Base-by-base conservation (phyloP, 2,888 invertebrate species). In the Netelia virgata region DNA sequence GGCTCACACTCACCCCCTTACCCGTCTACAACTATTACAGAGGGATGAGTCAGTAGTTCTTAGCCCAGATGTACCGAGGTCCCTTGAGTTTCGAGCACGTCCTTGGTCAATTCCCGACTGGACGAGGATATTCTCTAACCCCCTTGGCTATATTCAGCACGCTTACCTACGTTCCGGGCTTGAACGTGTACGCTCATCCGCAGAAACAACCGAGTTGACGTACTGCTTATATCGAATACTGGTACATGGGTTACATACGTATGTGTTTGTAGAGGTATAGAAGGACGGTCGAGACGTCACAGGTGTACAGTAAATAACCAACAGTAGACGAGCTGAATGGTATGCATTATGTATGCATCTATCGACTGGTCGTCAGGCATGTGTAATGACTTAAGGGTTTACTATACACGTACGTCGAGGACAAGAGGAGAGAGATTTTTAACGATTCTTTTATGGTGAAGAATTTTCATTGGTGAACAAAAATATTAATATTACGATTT, bases 291-390 rank as follows among this genome's bases (percentile, higher is more conserved):
- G 73, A 69, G 64, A 78, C 23, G 9, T 14, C 75, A 43, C 75
- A 83, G 59, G 75, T 70, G 75, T 66, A 69, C 36, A 23, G 83
- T 72, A 75, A 80, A 83, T 75, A 64, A 64, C 57, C 63, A 50
- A 57, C 28, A 69, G 20, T 53, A 20, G 72, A 61, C 20, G 9
- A 14, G 16, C 14, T 43, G 59, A 47, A 80, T 59, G 41, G 28
- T 55, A n/a, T 64, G 41, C 57, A 55, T 50, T 14, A 20, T 64
- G 43, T 43, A 28, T 41, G 18, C 18, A 55, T 76, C 53, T 57
- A 72, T 83, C 63, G 78, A 69, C 57, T 59, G 59, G 28, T 74
- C 73, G 20, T n/a, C 55, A 16, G 69, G 78, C 78, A 70, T 83
- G 61, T 74, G 63, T 68, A 78, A 78, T 63, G 78, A 78, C 55